Percentiles rank a stretch among this genome's conserved stretches.
phyloP scores from a whole-genome alignment of 2,797 vertebrate genomes.

The Pogonophryne albipinna region DNA sequence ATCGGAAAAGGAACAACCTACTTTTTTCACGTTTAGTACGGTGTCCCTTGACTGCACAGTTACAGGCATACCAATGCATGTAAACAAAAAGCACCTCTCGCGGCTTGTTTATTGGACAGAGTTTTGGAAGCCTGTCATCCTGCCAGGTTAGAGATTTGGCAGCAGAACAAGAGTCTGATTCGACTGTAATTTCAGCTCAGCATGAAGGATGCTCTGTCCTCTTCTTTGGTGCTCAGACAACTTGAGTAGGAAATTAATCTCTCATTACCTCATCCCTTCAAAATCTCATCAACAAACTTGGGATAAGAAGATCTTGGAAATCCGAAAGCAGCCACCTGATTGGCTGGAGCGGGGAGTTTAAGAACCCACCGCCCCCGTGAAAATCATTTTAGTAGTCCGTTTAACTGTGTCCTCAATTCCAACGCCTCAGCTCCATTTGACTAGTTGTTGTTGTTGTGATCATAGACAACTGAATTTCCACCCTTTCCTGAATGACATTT shows the following conservation, averaged over 20 bases:
- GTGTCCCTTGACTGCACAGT: not conserved
- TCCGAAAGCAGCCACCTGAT: conserved; percentile 4
- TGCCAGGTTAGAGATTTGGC: conserved; percentile 66
- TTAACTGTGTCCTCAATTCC: conserved; percentile 10
- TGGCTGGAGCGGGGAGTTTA: conserved; percentile 10
- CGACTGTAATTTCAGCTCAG: conserved; percentile 26
- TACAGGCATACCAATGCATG: conserved; percentile 8
- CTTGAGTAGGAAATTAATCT: conserved; percentile 47
- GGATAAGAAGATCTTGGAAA: conserved; percentile 49
- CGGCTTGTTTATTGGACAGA: conserved; percentile 29
- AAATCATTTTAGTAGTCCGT: conserved; percentile 2
- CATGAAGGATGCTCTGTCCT: conserved; percentile 14
- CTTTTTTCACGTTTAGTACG: conserved; percentile 1
- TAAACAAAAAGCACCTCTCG: conserved; percentile 30
- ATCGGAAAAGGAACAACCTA: not conserved
- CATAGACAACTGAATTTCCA: not conserved
- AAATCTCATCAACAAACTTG: conserved; percentile 40
- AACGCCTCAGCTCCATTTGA: not conserved
- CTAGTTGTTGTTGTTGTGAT: not conserved
- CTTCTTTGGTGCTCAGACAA: conserved; percentile 9
- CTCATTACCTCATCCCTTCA: conserved; percentile 27
- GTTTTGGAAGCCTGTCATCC: conserved; percentile 29
- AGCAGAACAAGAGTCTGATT: conserved; percentile 32
- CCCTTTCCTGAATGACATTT: not conserved
- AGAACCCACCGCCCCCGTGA: not conserved